Evolutionary conservation across 2,113 vertebrate species (phyloP), one percentile per base, ranked within the genome.

Genomic region (Gavialis gangeticus): DNA sequence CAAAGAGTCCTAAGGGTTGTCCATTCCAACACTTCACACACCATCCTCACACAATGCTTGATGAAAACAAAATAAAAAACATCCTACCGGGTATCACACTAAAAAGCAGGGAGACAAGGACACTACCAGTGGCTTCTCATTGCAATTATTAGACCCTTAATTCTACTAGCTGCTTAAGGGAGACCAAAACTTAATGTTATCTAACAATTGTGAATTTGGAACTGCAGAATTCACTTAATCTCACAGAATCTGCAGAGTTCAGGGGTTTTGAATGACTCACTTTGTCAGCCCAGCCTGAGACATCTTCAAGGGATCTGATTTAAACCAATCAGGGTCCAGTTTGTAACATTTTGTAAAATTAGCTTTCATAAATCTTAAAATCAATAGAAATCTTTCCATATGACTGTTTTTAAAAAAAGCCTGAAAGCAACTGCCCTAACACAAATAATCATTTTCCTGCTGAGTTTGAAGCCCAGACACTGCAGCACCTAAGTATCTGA

Each of bases 301-400:
- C 66, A 63, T 79, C 89, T 46, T 12, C n/a, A 67, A 85, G 60
- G 79, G 2, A 4, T 21, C 1, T 82, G 88, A 79, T 81, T 88
- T 46, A 94, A 93, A 94, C 54, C 76, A 66, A 60, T 95, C 90
- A 77, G 57, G 18, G 79, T 18, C 78, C n/a, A 46, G 80, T 25
- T 69, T 15, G 46, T 46, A 79, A 73, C 30, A 89, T 90, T 85
- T 82, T 59, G 24, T 46, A 79, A 75, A 25, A 71, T n/a, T 78
- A 91, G 85, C 17, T 85, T 75, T 84, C 75, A 57, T 79, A 90
- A 55, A 87, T 89, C 24, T 64, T 46, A 55, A 46, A 62, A 46
- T 58, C 67, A 77, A 27, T 69, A 37, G 59, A 59, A 93, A 28
- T 34, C 10, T 79, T 59, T 67, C 57, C 55, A 81, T 46, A 79